phyloP scores from a whole-genome alignment of 2,888 invertebrate genomes.

The Ceraclea dissimilis region DNA sequence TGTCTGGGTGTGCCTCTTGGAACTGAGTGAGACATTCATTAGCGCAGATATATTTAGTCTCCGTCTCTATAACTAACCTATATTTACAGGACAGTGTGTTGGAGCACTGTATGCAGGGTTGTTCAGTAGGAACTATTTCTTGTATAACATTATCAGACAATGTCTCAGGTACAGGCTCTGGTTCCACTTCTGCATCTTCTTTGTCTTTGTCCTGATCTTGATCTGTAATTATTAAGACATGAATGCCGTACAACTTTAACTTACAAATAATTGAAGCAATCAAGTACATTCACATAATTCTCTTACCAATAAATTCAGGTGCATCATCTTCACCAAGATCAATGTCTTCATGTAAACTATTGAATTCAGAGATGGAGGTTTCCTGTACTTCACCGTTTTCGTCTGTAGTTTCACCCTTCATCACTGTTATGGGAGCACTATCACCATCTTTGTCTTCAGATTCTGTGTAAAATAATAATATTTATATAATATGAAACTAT shows the following conservation, averaged over 20 bases:
- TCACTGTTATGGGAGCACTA: neutral
- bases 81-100: constrained; percentile 34
- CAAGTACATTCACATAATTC: too few species aligned
- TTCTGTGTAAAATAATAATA: constrained; percentile 2
- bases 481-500: constrained; percentile 3
- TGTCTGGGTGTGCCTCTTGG: constrained; percentile 36
- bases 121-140: constrained; percentile 36
- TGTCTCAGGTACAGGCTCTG: constrained; percentile 33
- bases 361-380: constrained; percentile 15
- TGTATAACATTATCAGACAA: constrained; percentile 37
- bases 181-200: constrained; percentile 33
- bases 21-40: constrained; percentile 44
- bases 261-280: too few species aligned
- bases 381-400: constrained; percentile 14
- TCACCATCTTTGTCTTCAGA: constrained; percentile 16
- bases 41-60: constrained; percentile 39
- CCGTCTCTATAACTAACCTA: constrained; percentile 34
- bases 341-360: constrained; percentile 13
- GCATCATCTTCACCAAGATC: constrained; percentile 17
- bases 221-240: constrained; percentile 16
- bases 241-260: too few species aligned
- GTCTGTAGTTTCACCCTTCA: constrained; percentile 16
- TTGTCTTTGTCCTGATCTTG: constrained; percentile 40
- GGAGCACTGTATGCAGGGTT: constrained; percentile 43
- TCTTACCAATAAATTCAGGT: constrained; percentile 25